Base-by-base conservation (phyloP, 2,888 invertebrate genomes). In the Drosophila stalkeri region DNA sequence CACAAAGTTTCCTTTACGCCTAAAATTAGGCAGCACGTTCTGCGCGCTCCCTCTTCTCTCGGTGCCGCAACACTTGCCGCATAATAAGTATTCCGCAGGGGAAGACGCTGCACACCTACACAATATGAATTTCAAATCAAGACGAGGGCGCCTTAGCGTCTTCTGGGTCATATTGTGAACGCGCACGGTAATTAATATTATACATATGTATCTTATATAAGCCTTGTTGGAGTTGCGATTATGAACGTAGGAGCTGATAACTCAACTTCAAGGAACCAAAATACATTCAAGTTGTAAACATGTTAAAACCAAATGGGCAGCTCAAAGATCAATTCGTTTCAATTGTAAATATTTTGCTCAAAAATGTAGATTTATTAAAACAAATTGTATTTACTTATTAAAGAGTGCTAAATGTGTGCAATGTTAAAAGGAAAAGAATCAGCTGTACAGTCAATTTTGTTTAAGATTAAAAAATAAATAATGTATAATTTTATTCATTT, bases 11-110 rank as follows among this genome's bases (percentile, higher is more conserved):
- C 35, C 37, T 44, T 44, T 44, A 18, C 52, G 66, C 71, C 72
- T 61, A 75, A 81, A 89, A 87, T 89, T 83, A 89, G 89, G 77
- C 75, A 72, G 75, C 85, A 86, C 86, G 82, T 80, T 75, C 70
- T 43, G 49, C 72, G 61, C 3, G n/a, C 31, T 18, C n/a, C 12
- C 74, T 63, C 73, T 64, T 5, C 73, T 61, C 69, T 64, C 18
- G 14, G 18, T 14, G 14, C 2, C 67, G 70, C 67, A 68, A 78
- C 89, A 86, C 70, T 82, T 72, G 57, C 60, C 74, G 89, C 86
- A 86, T 89, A 89, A 83, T 86, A 89, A 89, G 76, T 84, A 72
- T 57, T 76, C 62, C 66, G 71, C 72, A 11, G 37, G 59, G 33
- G 23, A 18, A 37, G 51, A 16, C 44, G 18, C 5, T n/a, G 18